Conservation (phyloP, 2,113 vertebrate species). For the Chlorodrepanis virens region DNA sequence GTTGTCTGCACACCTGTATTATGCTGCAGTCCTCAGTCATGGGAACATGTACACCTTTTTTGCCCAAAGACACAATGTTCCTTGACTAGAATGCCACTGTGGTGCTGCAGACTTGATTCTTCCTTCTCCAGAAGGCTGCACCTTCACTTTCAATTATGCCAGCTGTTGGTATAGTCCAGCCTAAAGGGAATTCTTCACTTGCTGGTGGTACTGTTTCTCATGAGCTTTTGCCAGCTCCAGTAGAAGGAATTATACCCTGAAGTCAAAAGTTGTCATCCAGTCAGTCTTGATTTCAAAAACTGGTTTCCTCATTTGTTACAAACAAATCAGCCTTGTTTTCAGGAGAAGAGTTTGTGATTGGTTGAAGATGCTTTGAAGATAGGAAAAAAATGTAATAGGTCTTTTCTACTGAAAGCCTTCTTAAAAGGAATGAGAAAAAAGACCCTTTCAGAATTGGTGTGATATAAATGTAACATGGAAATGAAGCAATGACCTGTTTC, state of each 20-base stretch:
- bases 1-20: fast-evolving
- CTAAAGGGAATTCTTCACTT: not conserved
- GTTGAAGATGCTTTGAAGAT: not conserved
- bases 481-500: not conserved
- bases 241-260: not conserved
- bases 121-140: not conserved
- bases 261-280: not conserved
- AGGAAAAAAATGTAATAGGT: not conserved
- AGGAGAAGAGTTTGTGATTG: not conserved
- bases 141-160: not conserved
- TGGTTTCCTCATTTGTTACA: not conserved
- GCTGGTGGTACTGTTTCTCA: not conserved
- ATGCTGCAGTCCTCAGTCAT: not conserved
- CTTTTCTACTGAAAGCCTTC: not conserved
- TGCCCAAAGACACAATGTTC: not conserved
- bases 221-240: not conserved
- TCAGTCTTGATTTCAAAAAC: not conserved
- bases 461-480: not conserved
- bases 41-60: not conserved
- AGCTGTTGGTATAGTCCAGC: not conserved
- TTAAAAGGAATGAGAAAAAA: not conserved
- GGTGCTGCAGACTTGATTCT: not conserved
- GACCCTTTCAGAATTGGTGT: not conserved
- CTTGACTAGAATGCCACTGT: not conserved
- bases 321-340: not conserved